Evolutionary conservation across 2,888 invertebrate species (phyloP).

Genomic region (Cheilosia variabilis): DNA sequence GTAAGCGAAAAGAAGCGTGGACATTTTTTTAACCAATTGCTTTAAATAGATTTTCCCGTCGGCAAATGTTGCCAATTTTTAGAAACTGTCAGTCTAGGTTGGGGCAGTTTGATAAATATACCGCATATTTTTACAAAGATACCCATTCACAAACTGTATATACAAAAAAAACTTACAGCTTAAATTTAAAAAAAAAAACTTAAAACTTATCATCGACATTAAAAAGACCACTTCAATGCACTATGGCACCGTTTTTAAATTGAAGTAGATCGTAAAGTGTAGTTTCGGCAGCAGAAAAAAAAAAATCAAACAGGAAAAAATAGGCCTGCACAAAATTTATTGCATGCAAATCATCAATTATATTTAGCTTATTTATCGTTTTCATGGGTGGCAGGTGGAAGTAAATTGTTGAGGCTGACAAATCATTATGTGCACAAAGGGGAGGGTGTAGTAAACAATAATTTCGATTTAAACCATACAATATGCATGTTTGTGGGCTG

Average conservation of each 20-base stretch:
- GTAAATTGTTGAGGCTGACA: background rate
- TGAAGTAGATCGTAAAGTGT: background rate
- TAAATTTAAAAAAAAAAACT: too few species aligned
- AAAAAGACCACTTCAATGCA: too few species aligned
- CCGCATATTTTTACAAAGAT: too few species aligned
- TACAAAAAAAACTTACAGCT: too few species aligned
- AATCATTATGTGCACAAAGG: conserved; percentile 8
- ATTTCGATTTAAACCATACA: conserved; percentile 10
- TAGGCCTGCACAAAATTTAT: conserved; percentile 48
- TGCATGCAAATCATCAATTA: conserved; percentile 71
- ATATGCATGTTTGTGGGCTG: conserved; percentile 30
- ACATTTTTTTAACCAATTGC: too few species aligned
- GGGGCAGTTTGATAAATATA: too few species aligned
- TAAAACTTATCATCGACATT: too few species aligned
- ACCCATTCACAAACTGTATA: too few species aligned
- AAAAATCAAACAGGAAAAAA: background rate
- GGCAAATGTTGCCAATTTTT: too few species aligned
- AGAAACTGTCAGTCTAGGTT: too few species aligned
- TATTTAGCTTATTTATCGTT: conserved; percentile 41
- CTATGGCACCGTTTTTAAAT: background rate
- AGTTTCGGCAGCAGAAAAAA: background rate
- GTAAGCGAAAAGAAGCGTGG: too few species aligned
- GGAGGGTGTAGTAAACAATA: conserved; percentile 15
- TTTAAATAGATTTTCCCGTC: too few species aligned
- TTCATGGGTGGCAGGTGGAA: background rate